Percentiles rank a stretch among this genome's conserved stretches.
These are phyloP conservation scores for Tamandua tetradactyla DNA, from an alignment of 2,797 vertebrate genomes.

Conservation along the genomic window DNA sequence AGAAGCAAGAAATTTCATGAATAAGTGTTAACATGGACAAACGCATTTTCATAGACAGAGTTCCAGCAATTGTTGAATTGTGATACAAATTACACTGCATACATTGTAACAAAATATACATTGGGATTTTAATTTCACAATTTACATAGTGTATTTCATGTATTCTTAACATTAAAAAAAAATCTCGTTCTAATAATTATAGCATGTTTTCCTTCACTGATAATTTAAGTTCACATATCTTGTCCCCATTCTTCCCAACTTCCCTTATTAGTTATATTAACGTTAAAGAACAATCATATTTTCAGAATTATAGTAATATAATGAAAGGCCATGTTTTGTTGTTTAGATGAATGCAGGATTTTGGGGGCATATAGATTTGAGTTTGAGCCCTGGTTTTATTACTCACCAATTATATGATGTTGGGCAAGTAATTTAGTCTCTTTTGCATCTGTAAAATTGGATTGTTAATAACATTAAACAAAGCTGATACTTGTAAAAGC, in stretches of 20 bases:
- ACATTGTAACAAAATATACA: not conserved
- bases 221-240: not conserved
- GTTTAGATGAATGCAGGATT: not conserved
- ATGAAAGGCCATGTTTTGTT: not conserved
- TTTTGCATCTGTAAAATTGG: no score
- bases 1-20: not conserved
- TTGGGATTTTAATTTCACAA: constrained; percentile 6
- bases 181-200: constrained; percentile 21
- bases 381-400: not conserved
- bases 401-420: not conserved
- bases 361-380: not conserved
- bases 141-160: not conserved
- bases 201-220: not conserved
- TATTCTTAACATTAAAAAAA: not conserved
- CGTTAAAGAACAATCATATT: not conserved
- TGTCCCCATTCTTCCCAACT: not conserved
- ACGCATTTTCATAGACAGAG: not conserved
- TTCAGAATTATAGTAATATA: not conserved
- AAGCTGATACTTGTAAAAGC: not conserved
- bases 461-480: not conserved
- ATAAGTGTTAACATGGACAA: not conserved
- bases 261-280: not conserved
- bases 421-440: not conserved
- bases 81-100: not conserved
- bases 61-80: not conserved